Evolutionary conservation across 92 coral and sea anemone species (phyloP), one percentile per base, ranked within the genome.

Genomic region (Epizoanthus scotinus): DNA sequence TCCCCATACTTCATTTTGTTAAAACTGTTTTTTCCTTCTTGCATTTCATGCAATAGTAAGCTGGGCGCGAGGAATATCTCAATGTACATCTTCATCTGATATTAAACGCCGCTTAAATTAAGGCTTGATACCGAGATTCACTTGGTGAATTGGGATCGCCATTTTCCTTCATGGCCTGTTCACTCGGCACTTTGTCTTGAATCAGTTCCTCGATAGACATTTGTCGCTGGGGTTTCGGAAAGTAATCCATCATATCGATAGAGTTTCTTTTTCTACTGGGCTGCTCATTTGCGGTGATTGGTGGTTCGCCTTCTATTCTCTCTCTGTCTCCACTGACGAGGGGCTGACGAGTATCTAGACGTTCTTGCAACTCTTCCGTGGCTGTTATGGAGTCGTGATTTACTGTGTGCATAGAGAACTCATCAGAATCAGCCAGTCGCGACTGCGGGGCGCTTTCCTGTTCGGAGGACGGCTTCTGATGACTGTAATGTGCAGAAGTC

Each of bases 131-230:
- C 13, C 81, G 69, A 75, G 18, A 58, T 22, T 52, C 26, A 40
- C 36, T 75, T 25, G 81, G 81, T 28, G 81, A 75, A 12, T 57
- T 8, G 15, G 81, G 57, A 24, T 75, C 68, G 22, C 68, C 29
- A 20, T 75, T 75, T 12, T 40, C 68, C 21, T 59, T 21, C 22
- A 59, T 6, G 55, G 24, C 63, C 34, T 75, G 67, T 14, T 55
- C 82, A 18, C 58, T 66, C 2, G 95, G 95, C 71, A 89, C 25
- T 89, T 81, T 87, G 60, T 91, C 95, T 70, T 83, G 82, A 36
- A 89, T 86, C 86, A 91, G 87, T 28, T 89, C 87, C 53, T 91
- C 93, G 15, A 91, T 82, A 6, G 95, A 84, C 59, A 80, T 79
- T 77, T 83, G 84, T 13, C 90, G 85, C 52, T 78, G 90, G 12